These are phyloP conservation scores for Tribolium freemani DNA, from an alignment of 2,888 invertebrate genomes.

Conservation along the genomic window DNA sequence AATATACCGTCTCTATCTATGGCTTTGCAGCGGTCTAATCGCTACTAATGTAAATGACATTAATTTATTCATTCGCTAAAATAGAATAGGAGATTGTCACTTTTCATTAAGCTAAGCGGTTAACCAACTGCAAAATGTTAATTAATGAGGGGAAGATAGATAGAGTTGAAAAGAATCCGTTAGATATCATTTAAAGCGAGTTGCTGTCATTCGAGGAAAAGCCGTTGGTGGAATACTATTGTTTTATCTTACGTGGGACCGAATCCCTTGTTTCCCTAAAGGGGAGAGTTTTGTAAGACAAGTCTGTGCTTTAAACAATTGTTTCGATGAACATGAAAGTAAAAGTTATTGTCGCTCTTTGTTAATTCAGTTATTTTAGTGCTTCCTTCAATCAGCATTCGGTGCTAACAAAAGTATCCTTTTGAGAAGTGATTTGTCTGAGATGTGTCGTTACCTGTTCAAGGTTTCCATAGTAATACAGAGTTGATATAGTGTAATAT, in stretches of 20 bases:
- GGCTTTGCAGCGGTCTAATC: neutral
- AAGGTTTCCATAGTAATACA: conserved; percentile 29
- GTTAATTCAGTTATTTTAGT: conserved; percentile 16
- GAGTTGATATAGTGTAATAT: conserved; percentile 39
- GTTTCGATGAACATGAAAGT: neutral
- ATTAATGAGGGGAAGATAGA: neutral
- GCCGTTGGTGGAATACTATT: neutral
- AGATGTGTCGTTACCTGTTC: conserved; percentile 28
- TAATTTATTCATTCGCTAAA: neutral
- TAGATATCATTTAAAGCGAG: neutral
- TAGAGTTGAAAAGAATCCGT: neutral
- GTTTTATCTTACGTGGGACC: neutral
- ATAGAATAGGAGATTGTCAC: neutral
- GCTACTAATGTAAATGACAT: neutral
- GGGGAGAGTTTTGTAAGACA: conserved; percentile 2
- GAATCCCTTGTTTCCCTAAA: neutral
- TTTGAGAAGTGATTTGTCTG: conserved; percentile 20
- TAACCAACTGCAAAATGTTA: neutral
- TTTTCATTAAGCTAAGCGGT: neutral
- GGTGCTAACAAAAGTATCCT: conserved; percentile 5
- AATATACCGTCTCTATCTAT: neutral
- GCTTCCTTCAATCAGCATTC: conserved; percentile 16
- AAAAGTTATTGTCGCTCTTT: conserved; percentile 8
- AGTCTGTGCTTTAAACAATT: conserved; percentile 12
- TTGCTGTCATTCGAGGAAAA: neutral